Conservation (phyloP, 2,888 invertebrate species). For the Mythimna albipuncta region DNA sequence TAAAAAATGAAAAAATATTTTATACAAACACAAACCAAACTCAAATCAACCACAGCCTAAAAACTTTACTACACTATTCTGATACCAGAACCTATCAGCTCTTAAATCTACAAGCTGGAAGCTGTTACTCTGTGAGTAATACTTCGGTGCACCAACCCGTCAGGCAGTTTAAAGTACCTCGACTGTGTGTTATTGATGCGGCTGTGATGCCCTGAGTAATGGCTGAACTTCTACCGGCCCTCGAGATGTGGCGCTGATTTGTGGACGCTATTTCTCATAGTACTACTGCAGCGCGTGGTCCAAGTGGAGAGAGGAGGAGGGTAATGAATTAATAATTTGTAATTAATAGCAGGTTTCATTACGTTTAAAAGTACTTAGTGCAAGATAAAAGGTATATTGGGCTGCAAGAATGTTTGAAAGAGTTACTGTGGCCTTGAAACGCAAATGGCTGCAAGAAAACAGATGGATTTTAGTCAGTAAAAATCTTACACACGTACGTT, state of each 20-base stretch:
- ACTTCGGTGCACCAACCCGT: conserved; percentile 37
- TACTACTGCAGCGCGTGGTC: conserved; percentile 40
- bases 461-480: too few species aligned
- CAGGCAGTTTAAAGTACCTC: conserved; percentile 41
- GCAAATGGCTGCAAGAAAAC: too few species aligned
- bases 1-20: too few species aligned
- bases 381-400: too few species aligned
- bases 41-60: background rate
- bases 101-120: conserved; percentile 12
- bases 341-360: background rate
- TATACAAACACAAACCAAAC: too few species aligned
- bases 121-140: conserved; percentile 12
- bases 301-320: conserved; percentile 23
- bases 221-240: conserved; percentile 61
- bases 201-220: conserved; percentile 57
- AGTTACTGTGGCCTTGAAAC: too few species aligned
- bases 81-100: background rate
- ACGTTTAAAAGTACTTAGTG: too few species aligned
- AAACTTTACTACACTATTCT: background rate
- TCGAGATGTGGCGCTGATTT: conserved; percentile 70
- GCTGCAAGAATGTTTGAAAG: too few species aligned
- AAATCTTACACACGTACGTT: too few species aligned
- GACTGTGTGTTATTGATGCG: conserved; percentile 45
- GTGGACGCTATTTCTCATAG: conserved; percentile 74
- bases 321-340: background rate